A percentile compares a stretch with the other conserved stretches of the same genome.
These are phyloP conservation scores for Pterocles gutturalis DNA, from an alignment of 2,113 vertebrate species.

Conservation along the genomic window DNA sequence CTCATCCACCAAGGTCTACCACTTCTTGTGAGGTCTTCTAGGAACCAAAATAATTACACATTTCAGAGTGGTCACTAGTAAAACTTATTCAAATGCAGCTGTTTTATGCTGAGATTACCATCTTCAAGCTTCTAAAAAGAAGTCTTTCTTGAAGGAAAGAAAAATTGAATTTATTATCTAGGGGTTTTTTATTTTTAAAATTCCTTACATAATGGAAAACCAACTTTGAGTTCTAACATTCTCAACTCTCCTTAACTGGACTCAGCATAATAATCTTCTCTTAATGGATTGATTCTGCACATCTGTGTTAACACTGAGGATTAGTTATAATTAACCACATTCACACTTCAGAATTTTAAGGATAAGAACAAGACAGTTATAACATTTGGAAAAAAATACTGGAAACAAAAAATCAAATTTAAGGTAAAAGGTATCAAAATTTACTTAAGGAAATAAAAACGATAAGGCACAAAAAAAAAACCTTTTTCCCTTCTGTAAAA, in stretches of 20 bases:
- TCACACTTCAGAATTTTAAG: neutral
- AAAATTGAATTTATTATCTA: neutral
- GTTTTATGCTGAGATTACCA: neutral
- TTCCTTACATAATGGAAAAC: neutral
- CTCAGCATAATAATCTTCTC: neutral
- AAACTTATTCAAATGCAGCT: conserved; percentile 32
- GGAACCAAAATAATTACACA: conserved; percentile 62
- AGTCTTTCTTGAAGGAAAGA: neutral
- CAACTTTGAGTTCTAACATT: neutral
- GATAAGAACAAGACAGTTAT: neutral
- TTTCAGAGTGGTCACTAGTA: conserved; percentile 52
- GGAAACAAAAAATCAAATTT: neutral
- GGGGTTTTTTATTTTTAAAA: neutral
- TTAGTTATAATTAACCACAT: neutral
- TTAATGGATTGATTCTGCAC: neutral
- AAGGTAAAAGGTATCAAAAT: neutral
- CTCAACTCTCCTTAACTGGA: neutral
- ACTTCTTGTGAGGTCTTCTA: conserved; percentile 84
- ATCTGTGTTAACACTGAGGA: neutral
- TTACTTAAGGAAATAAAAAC: neutral
- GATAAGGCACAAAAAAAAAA: neutral
- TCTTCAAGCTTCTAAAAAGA: neutral
- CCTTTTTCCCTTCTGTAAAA: neutral
- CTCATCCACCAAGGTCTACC: conserved; percentile 80
- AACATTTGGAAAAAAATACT: neutral